Base-by-base conservation (phyloP, 2,113 vertebrate species). In the Oceanodroma tethys region DNA sequence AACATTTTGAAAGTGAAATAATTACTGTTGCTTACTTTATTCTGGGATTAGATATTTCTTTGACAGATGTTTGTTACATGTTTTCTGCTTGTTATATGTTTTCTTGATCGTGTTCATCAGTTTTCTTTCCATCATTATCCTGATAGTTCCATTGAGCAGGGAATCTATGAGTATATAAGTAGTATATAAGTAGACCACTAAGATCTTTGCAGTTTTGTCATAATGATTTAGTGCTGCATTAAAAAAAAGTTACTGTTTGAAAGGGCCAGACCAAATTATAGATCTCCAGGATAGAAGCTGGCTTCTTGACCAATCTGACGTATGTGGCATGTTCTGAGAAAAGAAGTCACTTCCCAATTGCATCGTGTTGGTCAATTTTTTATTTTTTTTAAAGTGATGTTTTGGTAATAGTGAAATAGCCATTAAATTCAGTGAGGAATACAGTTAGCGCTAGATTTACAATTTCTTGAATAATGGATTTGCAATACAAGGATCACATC, bases 331-430 rank as follows among this genome's bases (percentile, higher is more conserved):
- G 27, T 79, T 84, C 42, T 63, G 38, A 63, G 58, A n/a, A 53
- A 86, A 66, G 2, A 76, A 60, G 8, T 40, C 2, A 10, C 2
- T 88, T 86, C 13, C 11, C 5, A 40, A 25, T 88, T 88, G 25
- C 9, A 17, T 70, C 7, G 3, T 1, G 0, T 76, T 63, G 2
- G 29, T 65, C 29, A 15, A 2, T 16, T 45, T 25, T 45, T 19
- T 59, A 18, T 42, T 19, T 25, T 36, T 72, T 92, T 91, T 55
- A 26, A 66, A 59, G 34, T 1, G 1, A 1, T 70, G 20, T 52
- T 94, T 82, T 80, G 18, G 2, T 80, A 56, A 9, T 58, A 32
- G 11, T 75, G 40, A 89, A 42, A 7, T 36, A 71, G 32, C 10
- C 6, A 18, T 84, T 74, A 70, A 70, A 52, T 65, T 82, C 50